phyloP scores from a whole-genome alignment of 2,113 vertebrate species.

The rabbit (Oryctolagus cuniculus) region DNA sequence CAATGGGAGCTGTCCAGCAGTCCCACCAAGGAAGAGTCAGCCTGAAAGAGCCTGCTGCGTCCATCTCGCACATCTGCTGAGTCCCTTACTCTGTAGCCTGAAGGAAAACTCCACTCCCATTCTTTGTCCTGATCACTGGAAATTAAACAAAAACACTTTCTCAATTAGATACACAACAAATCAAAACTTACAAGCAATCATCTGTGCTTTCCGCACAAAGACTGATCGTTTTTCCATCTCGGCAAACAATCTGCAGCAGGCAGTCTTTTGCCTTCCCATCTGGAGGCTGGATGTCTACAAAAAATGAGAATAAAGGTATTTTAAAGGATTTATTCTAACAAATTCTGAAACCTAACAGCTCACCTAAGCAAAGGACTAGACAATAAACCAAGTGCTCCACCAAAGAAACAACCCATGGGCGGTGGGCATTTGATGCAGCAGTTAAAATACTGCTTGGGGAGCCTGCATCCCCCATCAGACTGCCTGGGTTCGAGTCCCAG shows the following conservation, averaged over 20 bases:
- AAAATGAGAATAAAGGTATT: constrained; percentile 37
- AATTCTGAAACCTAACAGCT: not conserved
- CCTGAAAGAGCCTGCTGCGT: not conserved
- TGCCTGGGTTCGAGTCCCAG: too few relatives aligned
- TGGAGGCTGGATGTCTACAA: constrained; percentile 93
- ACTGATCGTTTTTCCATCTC: constrained; percentile 95
- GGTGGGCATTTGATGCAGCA: too few relatives aligned
- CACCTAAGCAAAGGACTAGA: not conserved
- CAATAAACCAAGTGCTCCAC: not conserved
- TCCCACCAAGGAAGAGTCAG: not conserved
- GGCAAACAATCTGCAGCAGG: constrained; percentile 95
- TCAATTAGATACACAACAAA: constrained; percentile 13
- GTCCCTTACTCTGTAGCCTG: not conserved
- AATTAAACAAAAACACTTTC: constrained; percentile 31
- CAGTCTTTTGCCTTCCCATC: constrained; percentile 94
- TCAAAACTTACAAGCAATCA: constrained; percentile 94
- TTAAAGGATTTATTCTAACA: not conserved
- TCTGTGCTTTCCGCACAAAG: constrained; percentile 96
- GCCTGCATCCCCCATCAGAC: too few relatives aligned
- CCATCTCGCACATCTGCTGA: not conserved
- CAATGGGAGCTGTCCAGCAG: not conserved
- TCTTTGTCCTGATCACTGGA: not conserved
- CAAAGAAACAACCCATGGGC: not conserved
- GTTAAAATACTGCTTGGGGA: too few relatives aligned
- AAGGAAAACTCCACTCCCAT: not conserved